Conservation (phyloP, 2,797 vertebrate genomes). For the Acipenser ruthenus region DNA sequence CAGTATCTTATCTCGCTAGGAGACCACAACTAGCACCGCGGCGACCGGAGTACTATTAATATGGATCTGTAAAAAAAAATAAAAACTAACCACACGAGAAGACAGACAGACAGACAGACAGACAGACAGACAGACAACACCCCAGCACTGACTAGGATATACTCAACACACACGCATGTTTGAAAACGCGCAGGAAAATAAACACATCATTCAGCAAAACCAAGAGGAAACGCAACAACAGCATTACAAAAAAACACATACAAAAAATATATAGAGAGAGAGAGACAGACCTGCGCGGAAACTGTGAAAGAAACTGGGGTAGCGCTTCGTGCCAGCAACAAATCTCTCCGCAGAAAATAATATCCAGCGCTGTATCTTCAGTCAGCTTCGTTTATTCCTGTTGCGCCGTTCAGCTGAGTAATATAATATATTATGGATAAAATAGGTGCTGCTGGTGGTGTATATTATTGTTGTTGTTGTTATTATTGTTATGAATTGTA, state of each 20-base stretch:
- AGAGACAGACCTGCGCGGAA: constrained; percentile 28
- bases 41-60: too few species aligned
- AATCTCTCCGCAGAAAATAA: constrained; percentile 11
- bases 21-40: too few species aligned
- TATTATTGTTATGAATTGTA: background rate
- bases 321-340: constrained; percentile 7
- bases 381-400: constrained; percentile 10
- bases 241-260: constrained; percentile 12
- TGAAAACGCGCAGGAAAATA: background rate
- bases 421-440: background rate
- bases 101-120: constrained; percentile 10
- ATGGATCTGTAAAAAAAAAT: too few species aligned
- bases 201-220: background rate
- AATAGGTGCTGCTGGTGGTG: background rate
- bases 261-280: background rate
- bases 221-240: background rate
- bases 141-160: background rate
- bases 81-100: background rate
- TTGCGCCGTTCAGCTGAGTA: background rate
- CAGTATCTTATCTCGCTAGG: too few species aligned
- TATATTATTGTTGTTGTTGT: too few species aligned
- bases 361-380: constrained; percentile 14
- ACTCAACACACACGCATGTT: background rate
- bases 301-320: constrained; percentile 22
- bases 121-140: background rate